Percentiles rank a stretch among this genome's conserved stretches.
Evolutionary conservation across 2,888 invertebrate species (phyloP).

Genomic region (Conomelus anceps): DNA sequence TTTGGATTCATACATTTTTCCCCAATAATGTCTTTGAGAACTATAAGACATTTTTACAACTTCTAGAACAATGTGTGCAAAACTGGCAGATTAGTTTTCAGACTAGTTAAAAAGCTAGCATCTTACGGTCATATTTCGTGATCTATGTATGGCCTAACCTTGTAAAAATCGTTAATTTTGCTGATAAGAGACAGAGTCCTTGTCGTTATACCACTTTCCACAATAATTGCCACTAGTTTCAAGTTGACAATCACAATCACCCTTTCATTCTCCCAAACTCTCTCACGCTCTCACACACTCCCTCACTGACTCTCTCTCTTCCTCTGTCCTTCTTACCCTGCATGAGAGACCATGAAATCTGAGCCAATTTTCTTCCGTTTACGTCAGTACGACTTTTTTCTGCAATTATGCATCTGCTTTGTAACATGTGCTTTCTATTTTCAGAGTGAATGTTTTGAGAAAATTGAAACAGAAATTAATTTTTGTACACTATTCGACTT

Average conservation of each 20-base stretch:
- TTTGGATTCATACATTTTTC: too few species aligned
- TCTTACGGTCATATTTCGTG: background rate
- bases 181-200: background rate
- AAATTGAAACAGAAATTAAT: background rate
- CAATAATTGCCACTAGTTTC: background rate
- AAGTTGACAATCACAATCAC: background rate
- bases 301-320: background rate
- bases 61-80: background rate
- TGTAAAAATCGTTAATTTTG: background rate
- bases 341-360: background rate
- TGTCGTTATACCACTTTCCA: background rate
- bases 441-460: background rate
- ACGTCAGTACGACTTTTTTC: background rate
- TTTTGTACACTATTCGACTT: too few species aligned
- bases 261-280: background rate
- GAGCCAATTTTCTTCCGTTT: background rate
- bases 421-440: background rate
- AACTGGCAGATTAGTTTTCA: background rate
- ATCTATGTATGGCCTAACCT: background rate
- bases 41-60: too few species aligned
- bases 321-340: too few species aligned
- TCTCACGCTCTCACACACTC: background rate
- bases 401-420: background rate
- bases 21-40: too few species aligned
- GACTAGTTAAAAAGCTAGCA: background rate